Conservation (phyloP, 2,113 vertebrate genomes). For the Tapirus terrestris region DNA sequence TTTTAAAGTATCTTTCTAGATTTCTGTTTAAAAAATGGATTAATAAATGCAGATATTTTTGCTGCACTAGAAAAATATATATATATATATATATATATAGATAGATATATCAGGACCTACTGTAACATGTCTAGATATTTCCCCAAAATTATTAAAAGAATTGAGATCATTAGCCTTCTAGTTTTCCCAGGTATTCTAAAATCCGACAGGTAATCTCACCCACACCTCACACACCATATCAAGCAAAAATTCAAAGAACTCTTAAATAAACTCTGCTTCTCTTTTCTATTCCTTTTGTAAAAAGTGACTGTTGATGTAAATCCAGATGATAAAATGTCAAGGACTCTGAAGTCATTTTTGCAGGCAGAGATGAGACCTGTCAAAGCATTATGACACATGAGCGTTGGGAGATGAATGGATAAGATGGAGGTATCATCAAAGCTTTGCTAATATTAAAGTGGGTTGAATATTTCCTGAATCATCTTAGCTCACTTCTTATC, state of each 20-base stretch:
- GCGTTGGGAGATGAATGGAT: constrained; percentile 45
- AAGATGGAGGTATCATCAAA: not conserved
- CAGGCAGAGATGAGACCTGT: constrained; percentile 61
- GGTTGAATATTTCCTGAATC: constrained; percentile 49
- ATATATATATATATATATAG: too few species aligned
- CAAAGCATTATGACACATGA: constrained; percentile 78
- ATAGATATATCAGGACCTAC: not conserved
- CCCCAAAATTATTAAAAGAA: not conserved
- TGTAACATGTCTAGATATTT: not conserved
- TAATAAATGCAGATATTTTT: not conserved
- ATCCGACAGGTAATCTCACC: constrained; percentile 56
- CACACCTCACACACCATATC: constrained; percentile 47
- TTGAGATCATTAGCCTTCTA: not conserved
- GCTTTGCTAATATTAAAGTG: constrained; percentile 47
- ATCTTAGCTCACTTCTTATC: constrained; percentile 14
- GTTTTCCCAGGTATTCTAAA: constrained; percentile 45
- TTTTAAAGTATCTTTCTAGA: not conserved
- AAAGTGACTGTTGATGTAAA: constrained; percentile 76
- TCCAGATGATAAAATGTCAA: constrained; percentile 74
- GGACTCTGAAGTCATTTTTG: constrained; percentile 74
- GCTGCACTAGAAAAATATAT: not conserved
- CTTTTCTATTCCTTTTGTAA: constrained; percentile 54
- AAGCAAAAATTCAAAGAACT: constrained; percentile 45
- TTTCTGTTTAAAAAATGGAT: not conserved
- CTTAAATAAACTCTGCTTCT: constrained; percentile 43